Conservation (phyloP, 2,113 vertebrate species). For the Xiphophorus hellerii region DNA sequence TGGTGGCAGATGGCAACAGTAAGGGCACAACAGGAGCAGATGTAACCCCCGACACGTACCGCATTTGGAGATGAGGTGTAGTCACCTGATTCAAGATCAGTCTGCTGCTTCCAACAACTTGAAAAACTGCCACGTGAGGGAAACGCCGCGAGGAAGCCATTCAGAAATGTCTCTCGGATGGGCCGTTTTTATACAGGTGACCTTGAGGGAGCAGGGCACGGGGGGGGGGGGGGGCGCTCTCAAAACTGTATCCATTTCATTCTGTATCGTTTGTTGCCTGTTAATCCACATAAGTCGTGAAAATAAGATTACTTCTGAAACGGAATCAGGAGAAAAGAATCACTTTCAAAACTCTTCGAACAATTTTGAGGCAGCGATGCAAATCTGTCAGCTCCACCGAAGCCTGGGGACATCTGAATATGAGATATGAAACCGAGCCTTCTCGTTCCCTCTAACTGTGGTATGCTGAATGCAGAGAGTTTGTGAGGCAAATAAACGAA, state of each 20-base stretch:
- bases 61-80: conserved; percentile 35
- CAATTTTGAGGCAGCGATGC: background rate
- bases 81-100: conserved; percentile 42
- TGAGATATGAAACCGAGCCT: background rate
- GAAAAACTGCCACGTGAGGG: conserved; percentile 11
- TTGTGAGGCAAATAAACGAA: background rate
- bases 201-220: background rate
- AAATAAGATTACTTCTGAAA: background rate
- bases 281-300: background rate
- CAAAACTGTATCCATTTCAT: background rate
- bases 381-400: background rate
- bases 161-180: background rate
- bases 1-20: conserved; percentile 64
- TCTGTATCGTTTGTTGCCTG: background rate
- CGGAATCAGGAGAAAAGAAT: background rate
- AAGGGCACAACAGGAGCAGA: conserved; percentile 57
- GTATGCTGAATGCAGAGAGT: background rate
- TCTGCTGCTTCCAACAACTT: conserved; percentile 19
- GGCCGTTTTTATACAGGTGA: background rate
- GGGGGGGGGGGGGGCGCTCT: too few species aligned
- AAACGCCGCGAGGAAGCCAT: background rate
- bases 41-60: conserved; percentile 55
- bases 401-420: background rate
- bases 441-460: background rate
- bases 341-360: background rate